These are phyloP conservation scores for Ia io DNA, from an alignment of 2,113 vertebrate species.

Conservation along the genomic window DNA sequence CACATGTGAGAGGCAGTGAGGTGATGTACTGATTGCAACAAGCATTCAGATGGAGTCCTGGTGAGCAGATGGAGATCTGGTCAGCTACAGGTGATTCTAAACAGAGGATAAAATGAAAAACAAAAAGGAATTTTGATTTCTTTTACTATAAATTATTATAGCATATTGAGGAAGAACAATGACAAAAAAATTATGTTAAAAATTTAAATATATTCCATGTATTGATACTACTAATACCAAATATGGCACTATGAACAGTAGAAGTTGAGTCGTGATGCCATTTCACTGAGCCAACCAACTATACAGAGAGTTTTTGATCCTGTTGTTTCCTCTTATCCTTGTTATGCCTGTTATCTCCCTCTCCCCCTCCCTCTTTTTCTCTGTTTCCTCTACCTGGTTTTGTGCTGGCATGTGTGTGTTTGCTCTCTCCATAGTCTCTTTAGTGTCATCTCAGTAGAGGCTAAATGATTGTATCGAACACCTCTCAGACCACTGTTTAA, in stretches of 20 bases:
- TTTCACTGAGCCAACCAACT: neutral
- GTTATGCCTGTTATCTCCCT: neutral
- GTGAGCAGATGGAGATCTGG: too few species aligned
- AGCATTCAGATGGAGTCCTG: neutral
- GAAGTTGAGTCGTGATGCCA: neutral
- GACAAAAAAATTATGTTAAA: neutral
- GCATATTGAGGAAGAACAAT: neutral
- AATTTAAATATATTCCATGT: neutral
- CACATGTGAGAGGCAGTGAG: fast-evolving
- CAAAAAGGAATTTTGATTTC: neutral
- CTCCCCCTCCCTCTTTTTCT: too few species aligned
- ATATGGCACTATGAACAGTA: neutral
- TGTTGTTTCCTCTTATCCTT: neutral
- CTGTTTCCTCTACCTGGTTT: neutral
- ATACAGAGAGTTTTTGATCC: neutral
- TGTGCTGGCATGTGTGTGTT: neutral
- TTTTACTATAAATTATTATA: neutral
- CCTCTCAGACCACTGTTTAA: neutral
- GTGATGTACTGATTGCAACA: fast-evolving
- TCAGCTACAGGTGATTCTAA: neutral
- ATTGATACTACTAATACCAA: neutral
- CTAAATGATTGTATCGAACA: neutral
- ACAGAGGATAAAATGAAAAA: neutral
- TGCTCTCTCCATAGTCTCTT: neutral
- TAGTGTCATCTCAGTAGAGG: neutral